Evolutionary conservation across 2,888 invertebrate genomes (phyloP), one percentile per base, ranked within the genome.

Genomic region (Microctonus aethiopoides): DNA sequence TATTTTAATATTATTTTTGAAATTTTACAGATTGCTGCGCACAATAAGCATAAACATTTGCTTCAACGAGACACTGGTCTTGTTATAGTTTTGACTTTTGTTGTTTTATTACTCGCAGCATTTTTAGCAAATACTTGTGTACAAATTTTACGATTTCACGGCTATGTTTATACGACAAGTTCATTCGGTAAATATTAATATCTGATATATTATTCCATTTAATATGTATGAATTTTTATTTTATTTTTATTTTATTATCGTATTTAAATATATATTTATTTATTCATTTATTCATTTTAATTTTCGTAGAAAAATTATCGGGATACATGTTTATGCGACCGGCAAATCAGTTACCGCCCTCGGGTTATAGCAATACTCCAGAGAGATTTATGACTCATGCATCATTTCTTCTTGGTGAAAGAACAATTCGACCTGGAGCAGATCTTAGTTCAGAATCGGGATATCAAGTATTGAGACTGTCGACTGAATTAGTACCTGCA

Each of bases 401-500:
- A 73, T 92, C 92, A 51, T 92, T 93, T 77, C 84, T 94, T 64
- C 88, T 93, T 61, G 94, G 94, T 0, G 90, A 93, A 68, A 90
- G 91, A 4, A 91, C 92, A 22, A 88, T 89, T 76, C 88, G 89
- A 76, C 90, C 89, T 16, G 91, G 91, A 69, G 87, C 87, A 71
- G 88, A 89, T 74, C 88, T 89, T 20, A 88, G 89, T 1, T 82
- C 88, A 2, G 89, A 92, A 74, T 94, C 94, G 81, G 94, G 94
- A 16, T 96, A 95, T 88, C 95, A 96, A 86, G 94, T 92, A 0
- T 86, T 96, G 68, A 91, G 96, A 70, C 88, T 96, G 69, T 92
- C 95, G 11, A 96, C 95, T n/a, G 96, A 96, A 87, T 86, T 96
- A n/a, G 93, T 96, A 74, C 96, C 96, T 0, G 94, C 96, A 0